Conservation (phyloP, 2,113 vertebrate species). For the Rhinichthys klamathensis region DNA sequence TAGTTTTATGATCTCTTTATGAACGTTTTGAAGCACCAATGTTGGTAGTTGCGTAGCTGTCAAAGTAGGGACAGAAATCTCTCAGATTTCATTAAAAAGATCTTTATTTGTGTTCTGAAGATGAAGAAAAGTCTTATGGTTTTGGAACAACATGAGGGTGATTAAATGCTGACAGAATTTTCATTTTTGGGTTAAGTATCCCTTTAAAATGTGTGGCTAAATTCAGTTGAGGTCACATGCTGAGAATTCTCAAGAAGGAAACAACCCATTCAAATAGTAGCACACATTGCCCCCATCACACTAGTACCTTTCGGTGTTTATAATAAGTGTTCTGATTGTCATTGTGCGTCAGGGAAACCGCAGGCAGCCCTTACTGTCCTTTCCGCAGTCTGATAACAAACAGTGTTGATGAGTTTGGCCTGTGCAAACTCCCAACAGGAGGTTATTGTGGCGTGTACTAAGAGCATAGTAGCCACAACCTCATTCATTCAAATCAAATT, state of each 20-base stretch:
- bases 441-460: not conserved
- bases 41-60: no score
- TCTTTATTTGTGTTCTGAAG: no score
- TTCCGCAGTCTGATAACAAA: not conserved
- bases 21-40: no score
- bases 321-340: not conserved
- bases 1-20: no score
- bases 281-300: not conserved
- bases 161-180: no score
- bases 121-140: no score
- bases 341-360: not conserved
- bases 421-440: not conserved
- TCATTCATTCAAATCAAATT: conserved; percentile 20
- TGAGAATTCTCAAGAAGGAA: not conserved
- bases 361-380: not conserved
- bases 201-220: not conserved
- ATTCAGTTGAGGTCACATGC: not conserved
- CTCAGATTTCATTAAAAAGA: no score
- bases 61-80: no score
- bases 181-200: no score
- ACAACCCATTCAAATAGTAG: not conserved
- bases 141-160: no score
- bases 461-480: not conserved
- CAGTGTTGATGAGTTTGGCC: not conserved
- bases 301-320: not conserved